Base-by-base conservation (phyloP, 2,113 vertebrate species). In the Phalacrocorax pelagicus region DNA sequence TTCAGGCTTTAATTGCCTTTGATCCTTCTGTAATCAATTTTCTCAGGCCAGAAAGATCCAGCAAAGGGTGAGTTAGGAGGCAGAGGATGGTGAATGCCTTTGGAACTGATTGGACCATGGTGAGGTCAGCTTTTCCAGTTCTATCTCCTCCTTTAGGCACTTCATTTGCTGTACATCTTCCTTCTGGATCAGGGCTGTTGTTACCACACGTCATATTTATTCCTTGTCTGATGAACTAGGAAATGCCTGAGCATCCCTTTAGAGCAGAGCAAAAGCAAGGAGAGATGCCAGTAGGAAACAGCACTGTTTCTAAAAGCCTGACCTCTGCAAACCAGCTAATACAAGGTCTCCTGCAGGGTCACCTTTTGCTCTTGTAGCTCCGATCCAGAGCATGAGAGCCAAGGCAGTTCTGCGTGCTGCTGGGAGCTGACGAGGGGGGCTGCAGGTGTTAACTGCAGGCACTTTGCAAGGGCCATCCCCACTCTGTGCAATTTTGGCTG, bases 1-100 rank as follows among this genome's bases (percentile, higher is more conserved):
- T 96, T 92, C 70, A 88, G 66, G 81, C 34, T 94, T 92, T 95
- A 94, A 96, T 92, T 89, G 73, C 66, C 86, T 95, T 94, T 94
- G 92, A 95, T 96, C 73, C 83, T 89, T 80, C 61, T 87, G 70
- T 89, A 91, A 94, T 92, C 88, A 84, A 75, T 94, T 87, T 95
- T 91, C 81, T 81, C 73, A 61, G 61, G 80, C 40, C 69, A 81
- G 95, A 93, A 88, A 61, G 52, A 59, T 19, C n/a, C 65, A 87
- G 61, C 44, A 81, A 72, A 94, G 81, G 70, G 65, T 1, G 0
- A 81, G 36, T 42, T 79, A 10, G 58, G 81, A 80, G 74, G 54
- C 77, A 86, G 63, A 78, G 30, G 36, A 79, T 40, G 40, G 88
- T 11, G 46, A 92, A 79, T 23, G 27, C 49, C 58, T 96, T 81